Evolutionary conservation across 2,113 vertebrate species (phyloP), one percentile per base, ranked within the genome.

Genomic region (Chinchilla lanigera): DNA sequence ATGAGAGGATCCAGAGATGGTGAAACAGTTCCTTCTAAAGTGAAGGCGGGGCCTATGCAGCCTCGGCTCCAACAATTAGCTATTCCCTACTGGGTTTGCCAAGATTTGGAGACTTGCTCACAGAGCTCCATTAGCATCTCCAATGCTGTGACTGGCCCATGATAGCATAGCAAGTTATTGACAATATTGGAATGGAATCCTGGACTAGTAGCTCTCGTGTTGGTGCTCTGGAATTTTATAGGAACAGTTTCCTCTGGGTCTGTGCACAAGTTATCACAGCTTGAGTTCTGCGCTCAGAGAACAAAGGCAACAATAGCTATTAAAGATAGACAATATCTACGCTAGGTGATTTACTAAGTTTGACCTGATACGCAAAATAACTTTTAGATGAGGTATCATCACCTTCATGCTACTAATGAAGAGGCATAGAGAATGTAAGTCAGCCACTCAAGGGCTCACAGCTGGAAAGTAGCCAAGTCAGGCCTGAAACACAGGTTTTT

Each of bases 91-190:
- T 67, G 20, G 63, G 54, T 17, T 52, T 47, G 26, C 38, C 47
- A 56, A 93, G 93, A 65, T 69, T 77, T n/a, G 88, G 47, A 69
- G 84, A 97, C 90, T 73, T 85, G 82, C 77, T 96, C 20, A 63
- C 85, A 22, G 89, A 12, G 33, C 35, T 11, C 69, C 12, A 20
- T 77, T 60, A 94, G 28, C 50, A 86, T 65, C 30, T 67, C 71
- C 87, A 88, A 84, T 30, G 28, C 54, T 63, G 3, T 54, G 86
- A 97, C 41, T 84, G 93, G 44, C n/a, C 84, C 75, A 91, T 52
- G 81, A 54, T 73, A 63, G 50, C 38, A 61, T 24, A 88, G 20
- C 61, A 71, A 77, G 30, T 63, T 83, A 63, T n/a, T 94, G 82
- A 65, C 4, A 67, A 35, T 50, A 41, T 58, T 56, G 73, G 93